Conservation (phyloP, 2,888 invertebrate species). For the Papilio elwesi region DNA sequence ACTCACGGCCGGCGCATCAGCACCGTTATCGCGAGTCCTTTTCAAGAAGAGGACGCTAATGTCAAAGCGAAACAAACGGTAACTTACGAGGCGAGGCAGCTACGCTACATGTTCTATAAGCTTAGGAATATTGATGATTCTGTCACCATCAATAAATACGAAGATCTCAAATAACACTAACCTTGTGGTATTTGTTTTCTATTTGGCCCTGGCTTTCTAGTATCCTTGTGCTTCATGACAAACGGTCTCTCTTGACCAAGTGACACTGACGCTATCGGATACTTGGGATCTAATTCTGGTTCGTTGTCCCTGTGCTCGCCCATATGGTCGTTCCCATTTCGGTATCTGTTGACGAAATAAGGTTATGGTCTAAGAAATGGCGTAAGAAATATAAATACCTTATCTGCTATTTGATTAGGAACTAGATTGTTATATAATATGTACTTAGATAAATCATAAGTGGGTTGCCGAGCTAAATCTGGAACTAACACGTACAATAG, state of each 20-base stretch:
- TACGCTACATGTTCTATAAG: conserved; percentile 92
- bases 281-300: conserved; percentile 84
- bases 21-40: conserved; percentile 92
- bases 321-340: conserved; percentile 87
- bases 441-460: too few species aligned
- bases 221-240: conserved; percentile 85
- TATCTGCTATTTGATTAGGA: too few species aligned
- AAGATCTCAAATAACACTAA: conserved; percentile 74
- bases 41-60: conserved; percentile 88
- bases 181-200: conserved; percentile 75
- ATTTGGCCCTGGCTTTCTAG: conserved; percentile 75
- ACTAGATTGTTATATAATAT: too few species aligned
- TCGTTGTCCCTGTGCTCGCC: conserved; percentile 90
- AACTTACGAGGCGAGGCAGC: conserved; percentile 93
- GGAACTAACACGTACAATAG: too few species aligned
- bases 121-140: conserved; percentile 83
- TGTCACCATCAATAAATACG: conserved; percentile 81
- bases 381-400: too few species aligned
- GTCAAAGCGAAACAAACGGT: conserved; percentile 94
- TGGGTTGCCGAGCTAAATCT: too few species aligned
- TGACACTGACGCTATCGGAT: conserved; percentile 88
- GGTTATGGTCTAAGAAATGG: too few species aligned
- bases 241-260: conserved; percentile 87
- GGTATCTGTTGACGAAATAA: conserved; percentile 77
- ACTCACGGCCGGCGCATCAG: conserved; percentile 92